A percentile compares a stretch with the other conserved stretches of the same genome.
Evolutionary conservation across 2,797 vertebrate genomes (phyloP).

Genomic region (Nannoperca obscura): DNA sequence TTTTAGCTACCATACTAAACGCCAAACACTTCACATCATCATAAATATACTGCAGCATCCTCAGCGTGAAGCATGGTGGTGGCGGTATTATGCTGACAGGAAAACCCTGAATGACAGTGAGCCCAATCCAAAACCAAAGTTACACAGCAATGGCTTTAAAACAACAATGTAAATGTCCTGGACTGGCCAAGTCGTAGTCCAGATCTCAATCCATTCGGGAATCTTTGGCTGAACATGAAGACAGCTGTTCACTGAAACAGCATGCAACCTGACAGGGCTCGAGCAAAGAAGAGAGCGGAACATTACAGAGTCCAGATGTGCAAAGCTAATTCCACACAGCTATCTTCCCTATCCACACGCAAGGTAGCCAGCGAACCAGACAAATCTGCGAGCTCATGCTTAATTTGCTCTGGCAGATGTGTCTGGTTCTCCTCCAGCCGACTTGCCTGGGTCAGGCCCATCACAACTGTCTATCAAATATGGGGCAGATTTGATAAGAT

Average conservation of each 20-base stretch:
- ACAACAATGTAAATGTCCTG: neutral
- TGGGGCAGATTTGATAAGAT: no score
- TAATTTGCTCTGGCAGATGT: no score
- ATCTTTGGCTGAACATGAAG: neutral
- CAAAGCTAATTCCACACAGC: neutral
- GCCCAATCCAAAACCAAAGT: neutral
- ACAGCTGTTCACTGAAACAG: no score
- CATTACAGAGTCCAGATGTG: neutral
- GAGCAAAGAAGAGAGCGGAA: no score
- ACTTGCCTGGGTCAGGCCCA: no score
- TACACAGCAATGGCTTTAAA: neutral
- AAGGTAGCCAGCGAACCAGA: neutral
- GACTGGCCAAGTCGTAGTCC: neutral
- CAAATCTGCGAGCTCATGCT: no score
- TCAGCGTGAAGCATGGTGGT: neutral
- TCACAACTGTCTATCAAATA: no score
- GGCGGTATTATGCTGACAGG: neutral
- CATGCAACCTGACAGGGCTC: neutral
- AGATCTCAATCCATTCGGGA: neutral
- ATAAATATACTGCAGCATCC: neutral
- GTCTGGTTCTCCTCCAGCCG: no score
- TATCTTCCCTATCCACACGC: neutral
- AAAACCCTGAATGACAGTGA: neutral
- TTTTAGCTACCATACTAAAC: neutral
- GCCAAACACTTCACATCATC: neutral